Evolutionary conservation across 1,140 invertebrate species (phyloP).

Genomic region (Drosophila chauvacae): DNA sequence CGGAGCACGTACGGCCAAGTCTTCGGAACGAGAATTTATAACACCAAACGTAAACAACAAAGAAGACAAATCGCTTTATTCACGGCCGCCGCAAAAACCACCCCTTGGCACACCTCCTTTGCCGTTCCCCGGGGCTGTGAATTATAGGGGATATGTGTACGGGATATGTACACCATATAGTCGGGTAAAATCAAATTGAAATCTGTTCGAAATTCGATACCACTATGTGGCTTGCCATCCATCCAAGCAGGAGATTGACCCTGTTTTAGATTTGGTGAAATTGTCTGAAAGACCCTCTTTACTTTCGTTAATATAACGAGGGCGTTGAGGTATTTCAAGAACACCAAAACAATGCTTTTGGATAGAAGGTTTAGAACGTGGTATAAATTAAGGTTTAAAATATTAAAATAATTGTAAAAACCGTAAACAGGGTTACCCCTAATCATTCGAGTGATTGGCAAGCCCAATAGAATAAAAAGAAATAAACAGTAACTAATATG

Average conservation of each 20-base stretch:
- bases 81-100: constrained; percentile 75
- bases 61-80: constrained; percentile 82
- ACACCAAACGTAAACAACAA: constrained; percentile 81
- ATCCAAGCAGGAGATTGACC: constrained; percentile 11
- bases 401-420: not conserved
- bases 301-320: constrained; percentile 4
- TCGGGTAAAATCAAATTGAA: constrained; percentile 81
- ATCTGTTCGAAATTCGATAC: constrained; percentile 83
- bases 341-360: not conserved
- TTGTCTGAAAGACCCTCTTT: constrained; percentile 21
- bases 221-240: constrained; percentile 33
- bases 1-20: constrained; percentile 52
- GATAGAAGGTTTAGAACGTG: not conserved
- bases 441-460: too few species aligned
- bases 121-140: constrained; percentile 24
- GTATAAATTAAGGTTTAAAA: not conserved
- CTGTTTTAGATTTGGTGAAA: constrained; percentile 42
- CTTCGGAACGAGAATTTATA: constrained; percentile 74
- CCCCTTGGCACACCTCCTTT: constrained; percentile 59
- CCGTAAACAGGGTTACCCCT: not conserved
- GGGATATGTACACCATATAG: constrained; percentile 36
- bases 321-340: constrained; percentile 3
- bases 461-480: not conserved
- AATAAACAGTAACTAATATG: not conserved
- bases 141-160: constrained; percentile 27